Evolutionary conservation across 2,888 invertebrate genomes (phyloP), one percentile per base, ranked within the genome.

Genomic region (Eugnorisma glareosa): DNA sequence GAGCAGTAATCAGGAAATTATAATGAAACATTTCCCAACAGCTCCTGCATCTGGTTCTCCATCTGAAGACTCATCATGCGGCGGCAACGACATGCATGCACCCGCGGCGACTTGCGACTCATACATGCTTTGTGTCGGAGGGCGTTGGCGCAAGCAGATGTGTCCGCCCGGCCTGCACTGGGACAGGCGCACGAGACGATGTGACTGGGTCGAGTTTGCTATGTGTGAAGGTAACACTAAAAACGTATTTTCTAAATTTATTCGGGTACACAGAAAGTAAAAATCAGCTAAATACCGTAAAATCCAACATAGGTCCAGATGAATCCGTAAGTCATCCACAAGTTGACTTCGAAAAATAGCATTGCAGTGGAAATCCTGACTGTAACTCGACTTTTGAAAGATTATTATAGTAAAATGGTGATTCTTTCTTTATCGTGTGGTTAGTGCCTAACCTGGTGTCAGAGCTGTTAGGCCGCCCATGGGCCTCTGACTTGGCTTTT

Each of bases 91-190:
- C 28, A 77, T 92, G 77, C 94, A 95, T 81, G 97, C 98, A 0
- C 97, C 98, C 83, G 97, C 97, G 0, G 90, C 92, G 7, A 97
- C 98, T 75, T 99, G 99, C 89, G 98, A 97, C 83, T 97, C 97
- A 0, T 99, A 98, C 91, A 97, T 98, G 89, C 97, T 98, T 77
- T 99, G 99, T 89, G 97, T 98, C 6, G 95, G 97, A 7, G 98
- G 98, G 0, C 97, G 97, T 79, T 94, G 98, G 91, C 97, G 96
- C 45, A 97, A 97, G 85, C 98, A 98, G 88, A 97, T 97, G 82
- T 99, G 99, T 90, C 98, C 98, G 0, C 97, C 98, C 0, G 98
- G 98, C 40, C 93, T 99, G 72, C 98, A 98, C 91, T 99, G 98
- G 98, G 98, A 98, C 92, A 96, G 96, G 68, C 94, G 97, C 1